A percentile compares a stretch with the other conserved stretches of the same genome.
Conservation (phyloP, 2,113 vertebrate genomes). For the Hemiscyllium ocellatum region DNA sequence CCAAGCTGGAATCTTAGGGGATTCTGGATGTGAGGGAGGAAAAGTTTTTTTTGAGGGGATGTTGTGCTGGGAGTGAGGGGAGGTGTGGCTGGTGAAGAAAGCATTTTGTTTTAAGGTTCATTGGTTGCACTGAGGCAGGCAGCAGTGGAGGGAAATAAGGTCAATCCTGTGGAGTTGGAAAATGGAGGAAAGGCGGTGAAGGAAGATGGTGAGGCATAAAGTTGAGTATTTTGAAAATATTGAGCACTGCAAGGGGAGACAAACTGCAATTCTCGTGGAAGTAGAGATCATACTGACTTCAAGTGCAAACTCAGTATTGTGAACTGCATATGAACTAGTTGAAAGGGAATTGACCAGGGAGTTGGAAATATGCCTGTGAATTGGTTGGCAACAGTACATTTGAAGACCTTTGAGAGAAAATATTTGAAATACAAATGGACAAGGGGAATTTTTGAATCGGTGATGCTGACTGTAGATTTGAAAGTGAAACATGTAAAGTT, state of each 20-base stretch:
- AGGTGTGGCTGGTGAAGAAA: neutral
- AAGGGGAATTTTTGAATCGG: neutral
- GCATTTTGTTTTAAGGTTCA: neutral
- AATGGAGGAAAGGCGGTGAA: neutral
- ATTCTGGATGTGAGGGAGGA: neutral
- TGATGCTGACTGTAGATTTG: neutral
- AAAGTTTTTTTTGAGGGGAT: too few species aligned
- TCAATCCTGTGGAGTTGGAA: neutral
- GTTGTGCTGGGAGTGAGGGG: neutral
- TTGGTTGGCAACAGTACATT: neutral
- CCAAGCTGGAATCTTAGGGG: neutral
- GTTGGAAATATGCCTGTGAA: neutral
- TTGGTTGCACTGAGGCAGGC: neutral
- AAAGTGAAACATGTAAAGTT: neutral
- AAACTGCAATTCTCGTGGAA: neutral
- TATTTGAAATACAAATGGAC: neutral
- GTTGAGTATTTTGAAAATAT: neutral
- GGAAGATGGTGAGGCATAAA: neutral
- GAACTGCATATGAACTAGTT: neutral
- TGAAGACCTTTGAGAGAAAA: neutral
- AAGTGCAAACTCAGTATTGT: neutral
- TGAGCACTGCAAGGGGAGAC: neutral
- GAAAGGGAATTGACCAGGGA: neutral
- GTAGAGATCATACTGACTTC: neutral
- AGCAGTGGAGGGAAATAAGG: neutral